Percentiles rank a stretch among this genome's conserved stretches.
Evolutionary conservation across 1,140 invertebrate genomes (phyloP).

Genomic region (Drosophila ficusphila): DNA sequence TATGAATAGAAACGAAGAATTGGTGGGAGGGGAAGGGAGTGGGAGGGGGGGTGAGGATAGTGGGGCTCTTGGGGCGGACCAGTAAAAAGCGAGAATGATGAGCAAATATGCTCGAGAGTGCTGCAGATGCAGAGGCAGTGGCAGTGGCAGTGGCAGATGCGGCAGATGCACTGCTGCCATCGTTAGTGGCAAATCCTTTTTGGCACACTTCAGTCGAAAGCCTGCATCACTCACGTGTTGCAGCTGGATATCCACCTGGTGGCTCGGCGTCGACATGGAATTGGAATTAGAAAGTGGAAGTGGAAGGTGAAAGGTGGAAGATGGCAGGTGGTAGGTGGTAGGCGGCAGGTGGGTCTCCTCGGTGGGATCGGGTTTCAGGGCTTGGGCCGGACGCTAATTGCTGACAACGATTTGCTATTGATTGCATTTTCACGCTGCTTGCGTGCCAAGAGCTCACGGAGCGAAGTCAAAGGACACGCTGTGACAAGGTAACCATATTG

Average conservation of each 20-base stretch:
- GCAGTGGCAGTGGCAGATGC: too few relatives aligned
- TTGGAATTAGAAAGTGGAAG: too few relatives aligned
- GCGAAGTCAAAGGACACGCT: constrained; percentile 44
- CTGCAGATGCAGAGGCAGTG: constrained; percentile 44
- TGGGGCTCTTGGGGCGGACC: background rate
- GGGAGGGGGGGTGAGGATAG: too few relatives aligned
- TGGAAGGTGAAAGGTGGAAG: too few relatives aligned
- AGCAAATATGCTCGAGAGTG: constrained; percentile 55
- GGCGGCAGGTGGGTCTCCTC: background rate
- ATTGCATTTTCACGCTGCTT: constrained; percentile 67
- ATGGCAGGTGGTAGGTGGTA: too few relatives aligned
- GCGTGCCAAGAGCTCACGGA: constrained; percentile 47
- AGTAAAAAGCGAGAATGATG: constrained; percentile 40
- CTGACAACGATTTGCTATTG: constrained; percentile 73
- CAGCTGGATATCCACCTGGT: constrained; percentile 25
- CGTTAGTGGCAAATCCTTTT: constrained; percentile 64
- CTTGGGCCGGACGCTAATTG: constrained; percentile 58
- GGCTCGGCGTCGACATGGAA: too few relatives aligned
- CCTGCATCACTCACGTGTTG: constrained; percentile 59
- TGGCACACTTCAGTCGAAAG: constrained; percentile 44
- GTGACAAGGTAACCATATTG: constrained; percentile 59
- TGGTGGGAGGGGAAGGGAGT: too few relatives aligned
- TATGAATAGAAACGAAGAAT: constrained; percentile 23
- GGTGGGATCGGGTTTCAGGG: constrained; percentile 12
- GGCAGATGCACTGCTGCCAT: constrained; percentile 19